These are phyloP conservation scores for Apis laboriosa DNA, from an alignment of 1,140 invertebrate species.

Conservation along the genomic window DNA sequence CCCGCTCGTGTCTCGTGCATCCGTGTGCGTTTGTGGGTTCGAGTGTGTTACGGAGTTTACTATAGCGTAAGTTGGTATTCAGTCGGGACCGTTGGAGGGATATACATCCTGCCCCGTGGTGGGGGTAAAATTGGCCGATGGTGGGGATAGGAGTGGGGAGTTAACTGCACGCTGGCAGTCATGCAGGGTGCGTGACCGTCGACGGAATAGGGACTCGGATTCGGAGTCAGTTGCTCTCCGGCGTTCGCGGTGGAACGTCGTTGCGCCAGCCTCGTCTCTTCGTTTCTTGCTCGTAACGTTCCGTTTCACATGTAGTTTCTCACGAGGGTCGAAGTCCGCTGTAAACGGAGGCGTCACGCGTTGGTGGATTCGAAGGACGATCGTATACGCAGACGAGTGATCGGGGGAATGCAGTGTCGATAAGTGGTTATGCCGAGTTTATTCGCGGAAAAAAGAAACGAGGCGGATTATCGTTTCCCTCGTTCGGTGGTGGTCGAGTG, in stretches of 20 bases:
- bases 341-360: background rate
- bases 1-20: background rate
- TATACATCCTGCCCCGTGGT: background rate
- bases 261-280: conserved; percentile 11
- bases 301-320: background rate
- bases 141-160: conserved; percentile 28
- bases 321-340: background rate
- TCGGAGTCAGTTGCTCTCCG: conserved; percentile 67
- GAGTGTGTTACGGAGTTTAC: background rate
- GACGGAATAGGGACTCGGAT: conserved; percentile 58
- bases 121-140: conserved; percentile 7
- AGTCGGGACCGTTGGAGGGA: conserved; percentile 22
- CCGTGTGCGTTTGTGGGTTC: background rate
- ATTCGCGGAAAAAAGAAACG: background rate
- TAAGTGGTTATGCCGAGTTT: conserved; percentile 44
- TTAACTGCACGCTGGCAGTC: conserved; percentile 61
- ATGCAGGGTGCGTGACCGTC: conserved; percentile 68
- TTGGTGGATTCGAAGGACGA: background rate
- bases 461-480: background rate
- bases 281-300: background rate
- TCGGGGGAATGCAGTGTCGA: background rate
- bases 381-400: background rate
- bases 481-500: background rate
- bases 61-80: conserved; percentile 12
- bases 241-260: conserved; percentile 58